Evolutionary conservation across 2,797 vertebrate genomes (phyloP).

Genomic region (Rhincodon typus): DNA sequence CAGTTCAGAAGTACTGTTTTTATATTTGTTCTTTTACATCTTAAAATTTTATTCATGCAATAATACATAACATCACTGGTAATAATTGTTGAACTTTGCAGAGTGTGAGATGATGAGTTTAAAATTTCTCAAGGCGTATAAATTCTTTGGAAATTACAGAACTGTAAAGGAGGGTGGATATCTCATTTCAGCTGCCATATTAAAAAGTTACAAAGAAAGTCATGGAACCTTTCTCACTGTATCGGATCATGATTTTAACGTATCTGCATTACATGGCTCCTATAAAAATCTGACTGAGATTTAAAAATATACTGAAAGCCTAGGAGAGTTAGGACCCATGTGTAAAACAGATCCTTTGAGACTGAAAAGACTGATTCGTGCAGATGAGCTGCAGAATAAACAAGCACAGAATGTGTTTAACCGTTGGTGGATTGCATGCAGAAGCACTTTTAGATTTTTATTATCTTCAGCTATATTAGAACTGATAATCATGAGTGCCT

Average conservation of each 20-base stretch:
- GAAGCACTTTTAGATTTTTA: neutral
- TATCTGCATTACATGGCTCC: neutral
- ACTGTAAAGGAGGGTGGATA: neutral
- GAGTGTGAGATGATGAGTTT: neutral
- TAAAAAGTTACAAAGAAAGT: neutral
- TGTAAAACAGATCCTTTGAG: neutral
- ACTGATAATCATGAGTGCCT: neutral
- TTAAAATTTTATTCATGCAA: neutral
- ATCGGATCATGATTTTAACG: neutral
- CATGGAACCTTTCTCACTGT: neutral
- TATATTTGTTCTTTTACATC: neutral
- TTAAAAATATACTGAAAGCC: neutral
- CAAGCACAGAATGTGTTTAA: neutral
- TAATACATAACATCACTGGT: neutral
- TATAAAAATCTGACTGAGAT: neutral
- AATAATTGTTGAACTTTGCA: neutral
- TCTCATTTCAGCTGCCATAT: neutral
- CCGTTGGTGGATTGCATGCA: neutral
- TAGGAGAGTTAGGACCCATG: neutral
- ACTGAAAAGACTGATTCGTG: neutral
- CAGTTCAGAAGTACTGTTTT: neutral
- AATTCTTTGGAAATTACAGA: too few relatives aligned
- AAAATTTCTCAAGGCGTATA: neutral
- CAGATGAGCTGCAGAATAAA: constrained; percentile 1
- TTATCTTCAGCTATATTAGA: neutral